phyloP scores from a whole-genome alignment of 2,797 vertebrate genomes.

The Geotrypetes seraphini region DNA sequence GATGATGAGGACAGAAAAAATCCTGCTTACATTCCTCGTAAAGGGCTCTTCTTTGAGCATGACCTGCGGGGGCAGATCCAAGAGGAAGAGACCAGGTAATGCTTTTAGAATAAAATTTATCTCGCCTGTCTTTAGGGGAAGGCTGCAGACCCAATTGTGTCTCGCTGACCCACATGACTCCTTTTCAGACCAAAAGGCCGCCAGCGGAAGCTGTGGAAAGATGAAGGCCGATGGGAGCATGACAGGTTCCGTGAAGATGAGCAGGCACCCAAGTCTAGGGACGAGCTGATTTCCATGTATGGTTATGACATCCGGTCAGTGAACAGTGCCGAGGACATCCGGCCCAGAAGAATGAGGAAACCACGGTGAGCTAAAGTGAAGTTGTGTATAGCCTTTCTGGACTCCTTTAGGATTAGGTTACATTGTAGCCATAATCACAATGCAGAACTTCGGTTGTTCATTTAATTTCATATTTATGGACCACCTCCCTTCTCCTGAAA shows the following conservation, averaged over 20 bases:
- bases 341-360: slow-evolving; percentile 63
- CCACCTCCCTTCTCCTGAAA: no score
- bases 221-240: slow-evolving; percentile 92
- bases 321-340: slow-evolving; percentile 66
- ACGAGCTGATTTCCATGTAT: slow-evolving; percentile 87
- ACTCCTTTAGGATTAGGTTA: not conserved
- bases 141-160: no score
- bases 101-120: no score
- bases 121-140: no score
- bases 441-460: no score
- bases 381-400: not conserved
- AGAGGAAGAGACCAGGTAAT: slow-evolving; percentile 82
- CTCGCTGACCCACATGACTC: not conserved
- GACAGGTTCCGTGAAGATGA: slow-evolving; percentile 92
- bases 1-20: slow-evolving; percentile 94
- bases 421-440: not conserved
- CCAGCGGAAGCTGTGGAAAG: slow-evolving; percentile 91
- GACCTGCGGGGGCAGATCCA: slow-evolving; percentile 87
- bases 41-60: slow-evolving; percentile 94
- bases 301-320: slow-evolving; percentile 89
- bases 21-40: slow-evolving; percentile 90
- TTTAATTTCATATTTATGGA: no score
- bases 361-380: slow-evolving; percentile 58
- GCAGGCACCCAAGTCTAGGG: slow-evolving; percentile 88
- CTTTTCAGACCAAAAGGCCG: slow-evolving; percentile 78